A percentile compares a stretch with the other conserved stretches of the same genome.
Evolutionary conservation across 2,888 invertebrate genomes (phyloP).

Genomic region (Odontothrips loti): DNA sequence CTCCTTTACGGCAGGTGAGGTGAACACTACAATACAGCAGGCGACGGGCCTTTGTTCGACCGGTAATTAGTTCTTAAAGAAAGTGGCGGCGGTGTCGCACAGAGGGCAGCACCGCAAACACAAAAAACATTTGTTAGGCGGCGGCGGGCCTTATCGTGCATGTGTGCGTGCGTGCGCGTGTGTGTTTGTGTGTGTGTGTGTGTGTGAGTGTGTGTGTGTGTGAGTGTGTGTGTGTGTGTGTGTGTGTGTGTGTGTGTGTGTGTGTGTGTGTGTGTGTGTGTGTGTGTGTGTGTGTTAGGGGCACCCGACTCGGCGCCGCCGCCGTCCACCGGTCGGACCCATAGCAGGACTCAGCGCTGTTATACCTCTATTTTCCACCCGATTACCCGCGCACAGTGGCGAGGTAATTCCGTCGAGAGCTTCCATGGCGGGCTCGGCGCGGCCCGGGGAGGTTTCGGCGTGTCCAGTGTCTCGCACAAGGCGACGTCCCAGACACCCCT

Average conservation of each 20-base stretch:
- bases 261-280: not conserved
- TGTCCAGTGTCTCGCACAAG: too few relatives aligned
- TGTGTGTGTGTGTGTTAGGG: too few relatives aligned
- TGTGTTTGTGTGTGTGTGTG: too few relatives aligned
- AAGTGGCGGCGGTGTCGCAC: not conserved
- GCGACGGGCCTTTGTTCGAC: not conserved
- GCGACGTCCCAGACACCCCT: too few relatives aligned
- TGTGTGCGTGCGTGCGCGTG: not conserved
- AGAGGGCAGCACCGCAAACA: not conserved
- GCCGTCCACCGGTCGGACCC: not conserved
- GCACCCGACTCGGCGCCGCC: not conserved
- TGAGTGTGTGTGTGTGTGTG: not conserved
- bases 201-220: too few relatives aligned
- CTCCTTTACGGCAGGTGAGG: not conserved
- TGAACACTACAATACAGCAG: not conserved
- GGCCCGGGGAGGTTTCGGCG: too few relatives aligned
- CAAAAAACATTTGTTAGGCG: not conserved
- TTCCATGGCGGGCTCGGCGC: not conserved
- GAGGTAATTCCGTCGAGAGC: not conserved
- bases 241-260: too few relatives aligned
- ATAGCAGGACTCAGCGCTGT: not conserved
- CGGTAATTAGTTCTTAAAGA: constrained; percentile 7
- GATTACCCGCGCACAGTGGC: constrained; percentile 16
- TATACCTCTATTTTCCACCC: constrained; percentile 11
- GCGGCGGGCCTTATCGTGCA: not conserved